These are phyloP conservation scores for Platichthys stellatus DNA, from an alignment of 2,113 vertebrate species.

Conservation along the genomic window DNA sequence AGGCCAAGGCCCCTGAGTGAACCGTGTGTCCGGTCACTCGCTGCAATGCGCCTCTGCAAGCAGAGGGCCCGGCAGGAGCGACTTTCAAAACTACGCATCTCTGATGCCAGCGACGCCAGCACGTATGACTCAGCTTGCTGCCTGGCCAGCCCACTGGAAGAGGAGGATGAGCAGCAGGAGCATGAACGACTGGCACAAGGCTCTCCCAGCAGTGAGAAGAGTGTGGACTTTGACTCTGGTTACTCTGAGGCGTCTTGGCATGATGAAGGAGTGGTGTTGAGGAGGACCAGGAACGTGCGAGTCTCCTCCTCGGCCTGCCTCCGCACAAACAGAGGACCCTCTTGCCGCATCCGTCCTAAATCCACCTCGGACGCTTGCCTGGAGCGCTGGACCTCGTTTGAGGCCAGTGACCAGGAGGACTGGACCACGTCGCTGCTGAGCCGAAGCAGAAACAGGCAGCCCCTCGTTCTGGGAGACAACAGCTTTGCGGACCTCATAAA, in stretches of 20 bases:
- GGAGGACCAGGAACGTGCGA: conserved; percentile 80
- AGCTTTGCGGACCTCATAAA: conserved; percentile 97
- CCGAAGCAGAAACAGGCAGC: conserved; percentile 93
- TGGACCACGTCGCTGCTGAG: conserved; percentile 93
- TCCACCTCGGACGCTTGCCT: conserved; percentile 94
- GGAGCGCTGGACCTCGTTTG: conserved; percentile 92
- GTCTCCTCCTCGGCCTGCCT: conserved; percentile 85
- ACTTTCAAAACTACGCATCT: conserved; percentile 70
- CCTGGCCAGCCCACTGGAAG: conserved; percentile 84
- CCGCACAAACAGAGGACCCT: conserved; percentile 77
- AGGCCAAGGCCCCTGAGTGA: conserved; percentile 74
- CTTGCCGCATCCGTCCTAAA: conserved; percentile 87
- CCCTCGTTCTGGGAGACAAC: conserved; percentile 95
- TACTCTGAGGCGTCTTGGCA: conserved; percentile 93
- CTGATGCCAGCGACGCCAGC: conserved; percentile 84
- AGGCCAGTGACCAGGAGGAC: conserved; percentile 85
- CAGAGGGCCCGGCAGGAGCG: conserved; percentile 76
- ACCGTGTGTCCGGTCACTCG: conserved; percentile 68
- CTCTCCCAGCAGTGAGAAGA: conserved; percentile 86
- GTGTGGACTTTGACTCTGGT: conserved; percentile 92
- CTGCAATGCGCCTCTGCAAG: conserved; percentile 64
- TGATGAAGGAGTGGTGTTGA: conserved; percentile 87
- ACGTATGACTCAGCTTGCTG: conserved; percentile 90
- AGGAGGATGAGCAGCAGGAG: conserved; percentile 80
- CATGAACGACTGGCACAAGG: conserved; percentile 63